Evolutionary conservation across 2,797 vertebrate genomes (phyloP), one percentile per base, ranked within the genome.

Genomic region (Phataginus tricuspis): DNA sequence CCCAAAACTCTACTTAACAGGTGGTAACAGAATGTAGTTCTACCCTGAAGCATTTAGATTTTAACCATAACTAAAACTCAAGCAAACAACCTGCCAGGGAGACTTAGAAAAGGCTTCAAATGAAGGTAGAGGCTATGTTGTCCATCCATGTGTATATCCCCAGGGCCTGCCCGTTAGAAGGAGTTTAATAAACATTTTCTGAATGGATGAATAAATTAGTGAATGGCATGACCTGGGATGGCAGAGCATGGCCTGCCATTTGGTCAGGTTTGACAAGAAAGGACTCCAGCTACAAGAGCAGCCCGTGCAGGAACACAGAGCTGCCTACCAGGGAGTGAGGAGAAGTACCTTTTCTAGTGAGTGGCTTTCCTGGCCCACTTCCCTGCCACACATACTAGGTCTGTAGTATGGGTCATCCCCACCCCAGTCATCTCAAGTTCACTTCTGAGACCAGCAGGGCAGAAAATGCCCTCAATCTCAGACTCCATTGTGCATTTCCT

Each of bases 111-210:
- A 82, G 74, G 45, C 72, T 42, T 90, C 84, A n/a, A 37, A 31
- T n/a, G 78, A 92, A 49, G 63, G 66, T 63, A 11, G 77, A 78
- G 39, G 53, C 72, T 14, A 8, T 42, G 25, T 69, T 89, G 42
- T 74, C 68, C 12, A 11, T 95, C 90, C 78, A 21, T n/a, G 27
- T 25, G 31, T 42, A 42, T 83, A 72, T 82, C 57, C 79, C 63
- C 7, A 37, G 51, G 37, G 6, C 45, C 71, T 86, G 77, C 88
- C 61, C 64, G 77, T 90, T 74, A 37, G 78, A 34, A 95, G 55
- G 61, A 92, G 49, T 63, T 90, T 77, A 93, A 7, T 72, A 91
- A 74, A 75, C 91, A 45, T 87, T 87, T 95, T 42, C 69, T 92
- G 74, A 96, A 78, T 87, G 69, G 53, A 57, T 61, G 88, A 85